Percentiles rank a stretch among this genome's conserved stretches.
phyloP scores from a whole-genome alignment of 2,113 vertebrate species.

The Neodontobutis hainanensis region DNA sequence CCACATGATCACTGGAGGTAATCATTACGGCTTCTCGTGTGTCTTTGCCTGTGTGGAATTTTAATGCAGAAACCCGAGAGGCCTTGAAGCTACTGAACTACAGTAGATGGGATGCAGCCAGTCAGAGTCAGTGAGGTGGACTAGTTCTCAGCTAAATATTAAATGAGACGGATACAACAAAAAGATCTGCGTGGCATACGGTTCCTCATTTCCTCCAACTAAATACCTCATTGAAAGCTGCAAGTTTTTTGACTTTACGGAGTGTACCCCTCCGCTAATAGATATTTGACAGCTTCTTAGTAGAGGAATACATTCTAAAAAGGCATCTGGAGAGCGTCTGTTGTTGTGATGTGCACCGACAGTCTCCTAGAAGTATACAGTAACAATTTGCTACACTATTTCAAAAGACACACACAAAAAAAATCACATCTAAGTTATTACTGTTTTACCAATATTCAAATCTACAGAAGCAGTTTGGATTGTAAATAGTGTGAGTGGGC shows the following conservation, averaged over 20 bases:
- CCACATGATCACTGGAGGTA: conserved; percentile 22
- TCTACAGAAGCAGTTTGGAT: neutral
- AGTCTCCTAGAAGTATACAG: neutral
- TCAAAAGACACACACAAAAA: neutral
- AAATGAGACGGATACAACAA: no score
- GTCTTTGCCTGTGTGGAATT: conserved; percentile 4
- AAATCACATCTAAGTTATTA: neutral
- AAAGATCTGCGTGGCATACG: no score
- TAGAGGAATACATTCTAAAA: no score
- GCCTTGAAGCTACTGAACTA: neutral
- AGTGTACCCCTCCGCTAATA: no score
- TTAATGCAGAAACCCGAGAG: neutral
- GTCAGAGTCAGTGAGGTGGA: no score
- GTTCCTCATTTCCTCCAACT: no score
- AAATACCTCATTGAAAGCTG: no score
- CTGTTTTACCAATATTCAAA: neutral
- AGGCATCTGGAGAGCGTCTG: no score
- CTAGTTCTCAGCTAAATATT: neutral
- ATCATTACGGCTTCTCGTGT: conserved; percentile 13
- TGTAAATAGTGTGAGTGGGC: neutral
- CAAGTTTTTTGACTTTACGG: no score
- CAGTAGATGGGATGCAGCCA: neutral
- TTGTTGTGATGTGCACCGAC: no score
- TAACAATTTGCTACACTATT: neutral
- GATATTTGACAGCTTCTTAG: no score